phyloP scores from a whole-genome alignment of 2,113 vertebrate genomes.

The Dicentrarchus labrax region DNA sequence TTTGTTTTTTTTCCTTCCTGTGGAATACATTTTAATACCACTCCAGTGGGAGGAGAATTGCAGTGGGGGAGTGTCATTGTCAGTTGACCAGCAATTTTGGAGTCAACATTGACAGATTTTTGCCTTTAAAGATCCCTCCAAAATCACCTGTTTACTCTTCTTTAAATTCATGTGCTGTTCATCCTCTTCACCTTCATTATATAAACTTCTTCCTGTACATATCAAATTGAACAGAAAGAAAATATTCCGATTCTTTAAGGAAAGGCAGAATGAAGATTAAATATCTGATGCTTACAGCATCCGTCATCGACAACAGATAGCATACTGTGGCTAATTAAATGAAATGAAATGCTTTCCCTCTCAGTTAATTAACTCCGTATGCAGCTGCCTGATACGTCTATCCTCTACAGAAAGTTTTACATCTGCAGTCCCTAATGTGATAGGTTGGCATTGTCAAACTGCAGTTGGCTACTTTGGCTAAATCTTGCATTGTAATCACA shows the following conservation, averaged over 20 bases:
- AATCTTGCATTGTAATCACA: not conserved
- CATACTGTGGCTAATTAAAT: slow-evolving; percentile 36
- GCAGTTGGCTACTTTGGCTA: not conserved
- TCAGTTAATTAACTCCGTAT: slow-evolving; percentile 3
- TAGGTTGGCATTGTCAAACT: slow-evolving; percentile 7
- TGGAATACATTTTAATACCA: not conserved
- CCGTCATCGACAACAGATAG: slow-evolving; percentile 4
- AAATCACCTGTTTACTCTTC: not conserved
- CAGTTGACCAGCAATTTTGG: not conserved
- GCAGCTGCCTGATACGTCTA: not conserved
- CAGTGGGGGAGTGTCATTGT: not conserved
- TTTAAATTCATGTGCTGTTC: not conserved
- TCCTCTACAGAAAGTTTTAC: slow-evolving; percentile 11
- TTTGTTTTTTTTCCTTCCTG: not conserved
- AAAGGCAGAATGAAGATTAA: slow-evolving; percentile 18
- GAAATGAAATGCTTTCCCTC: slow-evolving; percentile 25
- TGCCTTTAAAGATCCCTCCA: slow-evolving; percentile 5
- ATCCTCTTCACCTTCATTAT: not conserved
- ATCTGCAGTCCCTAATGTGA: not conserved
- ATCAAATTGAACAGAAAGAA: not conserved
- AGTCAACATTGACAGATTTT: slow-evolving; percentile 8
- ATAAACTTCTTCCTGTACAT: not conserved
- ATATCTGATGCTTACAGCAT: slow-evolving; percentile 29
- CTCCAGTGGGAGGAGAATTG: slow-evolving; percentile 13
- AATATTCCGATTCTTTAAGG: not conserved